Evolutionary conservation across 2,113 vertebrate species (phyloP).

Genomic region (Tautogolabrus adspersus): DNA sequence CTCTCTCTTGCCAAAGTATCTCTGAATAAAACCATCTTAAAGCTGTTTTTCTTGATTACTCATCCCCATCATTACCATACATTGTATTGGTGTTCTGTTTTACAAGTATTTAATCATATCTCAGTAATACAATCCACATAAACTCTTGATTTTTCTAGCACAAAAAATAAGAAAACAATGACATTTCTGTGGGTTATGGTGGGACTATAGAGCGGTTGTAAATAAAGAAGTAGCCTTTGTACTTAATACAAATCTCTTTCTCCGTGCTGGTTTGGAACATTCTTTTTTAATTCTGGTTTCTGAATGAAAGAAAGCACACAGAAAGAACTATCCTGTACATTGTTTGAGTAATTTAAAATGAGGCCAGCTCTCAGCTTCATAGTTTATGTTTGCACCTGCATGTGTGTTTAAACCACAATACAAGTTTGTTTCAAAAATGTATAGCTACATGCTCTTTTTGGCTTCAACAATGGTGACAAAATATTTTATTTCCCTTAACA

Average conservation of each 20-base stretch:
- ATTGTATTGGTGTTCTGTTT: not conserved
- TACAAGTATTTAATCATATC: not conserved
- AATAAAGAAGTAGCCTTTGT: not conserved
- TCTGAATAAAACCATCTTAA: constrained; percentile 57
- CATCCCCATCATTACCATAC: constrained; percentile 3
- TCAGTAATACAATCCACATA: not conserved
- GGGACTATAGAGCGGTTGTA: not conserved
- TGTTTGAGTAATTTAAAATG: not conserved
- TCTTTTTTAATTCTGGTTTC: not conserved
- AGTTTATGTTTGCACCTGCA: not conserved
- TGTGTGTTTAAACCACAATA: not conserved
- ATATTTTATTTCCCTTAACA: not conserved
- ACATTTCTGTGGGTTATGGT: not conserved
- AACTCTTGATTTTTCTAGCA: not conserved
- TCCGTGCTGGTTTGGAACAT: not conserved
- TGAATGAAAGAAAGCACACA: no score
- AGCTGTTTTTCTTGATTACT: constrained; percentile 41
- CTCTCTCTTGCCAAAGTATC: not conserved
- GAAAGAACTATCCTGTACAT: not conserved
- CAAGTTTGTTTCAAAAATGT: not conserved
- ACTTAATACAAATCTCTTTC: not conserved
- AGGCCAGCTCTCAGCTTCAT: no score
- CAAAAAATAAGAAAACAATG: not conserved
- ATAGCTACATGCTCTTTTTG: not conserved
- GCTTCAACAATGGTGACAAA: not conserved